Evolutionary conservation across 2,797 vertebrate genomes (phyloP).

Genomic region (Xenopus petersii): DNA sequence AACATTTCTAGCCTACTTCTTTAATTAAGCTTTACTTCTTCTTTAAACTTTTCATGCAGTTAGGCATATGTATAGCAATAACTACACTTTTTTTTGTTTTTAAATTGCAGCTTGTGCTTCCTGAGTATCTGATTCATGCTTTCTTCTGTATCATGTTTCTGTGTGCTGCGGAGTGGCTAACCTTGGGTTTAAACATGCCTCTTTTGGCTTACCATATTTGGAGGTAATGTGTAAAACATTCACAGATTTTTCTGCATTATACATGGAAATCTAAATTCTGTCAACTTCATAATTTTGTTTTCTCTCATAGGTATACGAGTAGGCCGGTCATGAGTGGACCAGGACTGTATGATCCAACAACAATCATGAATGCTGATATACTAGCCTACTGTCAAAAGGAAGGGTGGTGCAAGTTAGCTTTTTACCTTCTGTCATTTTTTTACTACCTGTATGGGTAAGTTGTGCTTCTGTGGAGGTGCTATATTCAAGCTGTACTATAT

Average conservation of each 20-base stretch:
- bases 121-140: slow-evolving; percentile 98
- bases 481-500: too few species aligned
- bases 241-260: neutral
- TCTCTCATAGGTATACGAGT: slow-evolving; percentile 78
- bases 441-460: slow-evolving; percentile 98
- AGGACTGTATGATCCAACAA: slow-evolving; percentile 95
- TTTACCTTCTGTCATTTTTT: slow-evolving; percentile 98
- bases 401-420: slow-evolving; percentile 98
- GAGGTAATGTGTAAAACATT: slow-evolving; percentile 73
- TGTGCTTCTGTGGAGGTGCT: neutral
- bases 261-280: too few species aligned
- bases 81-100: slow-evolving; percentile 40
- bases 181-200: slow-evolving; percentile 91
- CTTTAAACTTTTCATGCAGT: neutral
- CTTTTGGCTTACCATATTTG: slow-evolving; percentile 96
- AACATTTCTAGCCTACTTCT: too few species aligned
- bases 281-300: neutral
- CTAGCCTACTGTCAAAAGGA: slow-evolving; percentile 99
- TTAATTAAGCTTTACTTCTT: too few species aligned
- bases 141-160: slow-evolving; percentile 99
- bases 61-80: too few species aligned
- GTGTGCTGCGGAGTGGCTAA: slow-evolving; percentile 96
- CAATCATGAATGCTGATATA: slow-evolving; percentile 99
- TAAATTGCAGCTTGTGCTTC: slow-evolving; percentile 89
- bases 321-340: slow-evolving; percentile 96